These are phyloP conservation scores for Holothuria scabra DNA, from an alignment of 53 echinoderm and acorn worm species.

Conservation along the genomic window DNA sequence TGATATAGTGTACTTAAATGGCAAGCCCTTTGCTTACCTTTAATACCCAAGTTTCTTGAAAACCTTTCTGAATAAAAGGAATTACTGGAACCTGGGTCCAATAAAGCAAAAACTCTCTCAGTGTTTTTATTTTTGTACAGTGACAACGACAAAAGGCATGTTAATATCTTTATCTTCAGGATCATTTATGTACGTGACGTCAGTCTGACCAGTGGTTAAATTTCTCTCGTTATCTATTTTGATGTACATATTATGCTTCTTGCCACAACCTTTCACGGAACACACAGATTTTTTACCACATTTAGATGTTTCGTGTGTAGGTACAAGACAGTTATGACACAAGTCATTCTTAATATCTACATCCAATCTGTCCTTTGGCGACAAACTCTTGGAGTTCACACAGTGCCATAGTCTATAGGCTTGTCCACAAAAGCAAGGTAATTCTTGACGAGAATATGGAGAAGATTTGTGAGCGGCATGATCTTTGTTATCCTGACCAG, in stretches of 20 bases:
- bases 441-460: constrained; percentile 44
- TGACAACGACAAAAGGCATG: constrained; percentile 52
- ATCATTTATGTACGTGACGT: constrained; percentile 38
- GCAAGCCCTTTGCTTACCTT: constrained; percentile 1
- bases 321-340: constrained; percentile 47
- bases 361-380: constrained; percentile 44
- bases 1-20: constrained; percentile 48
- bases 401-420: constrained; percentile 47
- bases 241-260: constrained; percentile 44
- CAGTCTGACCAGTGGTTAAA: background rate
- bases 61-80: constrained; percentile 46
- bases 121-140: constrained; percentile 26
- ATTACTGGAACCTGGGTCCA: constrained; percentile 55
- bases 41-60: constrained; percentile 27
- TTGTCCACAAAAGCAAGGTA: constrained; percentile 33
- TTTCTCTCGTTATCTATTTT: background rate
- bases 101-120: constrained; percentile 43
- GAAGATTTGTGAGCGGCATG: too few species aligned
- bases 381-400: constrained; percentile 38
- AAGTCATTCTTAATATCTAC: constrained; percentile 38
- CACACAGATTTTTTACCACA: constrained; percentile 42
- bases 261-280: constrained; percentile 50
- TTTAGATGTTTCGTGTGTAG: constrained; percentile 5
- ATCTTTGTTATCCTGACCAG: background rate
- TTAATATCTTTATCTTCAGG: background rate